phyloP scores from a whole-genome alignment of 2,797 vertebrate genomes.

The Tapirus indicus region DNA sequence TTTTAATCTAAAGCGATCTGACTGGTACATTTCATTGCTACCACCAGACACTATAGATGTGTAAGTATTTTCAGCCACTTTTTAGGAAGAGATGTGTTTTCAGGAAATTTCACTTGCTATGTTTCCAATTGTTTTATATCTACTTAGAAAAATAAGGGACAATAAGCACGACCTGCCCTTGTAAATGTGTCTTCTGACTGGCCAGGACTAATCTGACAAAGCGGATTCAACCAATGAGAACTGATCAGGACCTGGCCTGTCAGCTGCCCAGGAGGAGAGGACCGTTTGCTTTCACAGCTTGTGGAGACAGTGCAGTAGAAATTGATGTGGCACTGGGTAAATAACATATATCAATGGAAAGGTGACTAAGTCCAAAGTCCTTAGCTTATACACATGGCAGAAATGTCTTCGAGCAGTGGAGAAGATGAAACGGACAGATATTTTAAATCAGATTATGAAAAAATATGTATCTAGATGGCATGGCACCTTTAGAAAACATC shows the following conservation, averaged over 20 bases:
- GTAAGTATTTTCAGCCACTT: background rate
- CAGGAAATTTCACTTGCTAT: constrained; percentile 13
- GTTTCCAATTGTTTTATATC: background rate
- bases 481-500: background rate
- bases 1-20: background rate
- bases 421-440: background rate
- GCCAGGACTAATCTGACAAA: background rate
- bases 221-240: background rate
- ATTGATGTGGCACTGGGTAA: background rate
- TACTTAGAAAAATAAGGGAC: background rate
- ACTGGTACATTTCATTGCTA: background rate
- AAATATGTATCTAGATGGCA: background rate
- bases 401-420: background rate
- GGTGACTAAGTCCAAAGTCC: background rate
- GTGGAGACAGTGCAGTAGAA: background rate
- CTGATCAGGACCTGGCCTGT: background rate
- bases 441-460: background rate
- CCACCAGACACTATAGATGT: background rate
- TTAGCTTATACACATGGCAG: background rate
- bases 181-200: background rate
- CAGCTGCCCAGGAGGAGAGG: background rate
- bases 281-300: background rate
- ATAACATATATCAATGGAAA: background rate
- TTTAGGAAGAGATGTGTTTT: constrained; percentile 4
- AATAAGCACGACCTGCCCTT: background rate